Conservation (phyloP, 2,113 vertebrate species). For the Tympanuchus pallidicinctus region DNA sequence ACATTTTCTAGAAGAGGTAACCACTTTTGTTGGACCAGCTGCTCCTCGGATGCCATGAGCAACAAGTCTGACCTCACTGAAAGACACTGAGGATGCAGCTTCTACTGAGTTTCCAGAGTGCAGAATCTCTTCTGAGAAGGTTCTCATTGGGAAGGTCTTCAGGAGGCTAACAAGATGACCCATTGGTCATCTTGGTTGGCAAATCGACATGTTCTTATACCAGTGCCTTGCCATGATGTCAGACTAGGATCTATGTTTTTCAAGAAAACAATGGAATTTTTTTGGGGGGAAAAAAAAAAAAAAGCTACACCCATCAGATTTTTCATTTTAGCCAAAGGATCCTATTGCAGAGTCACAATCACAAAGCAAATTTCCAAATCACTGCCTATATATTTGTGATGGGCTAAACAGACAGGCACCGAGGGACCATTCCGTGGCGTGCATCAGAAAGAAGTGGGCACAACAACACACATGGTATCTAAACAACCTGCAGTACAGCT, state of each 20-base stretch:
- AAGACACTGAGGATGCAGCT: background rate
- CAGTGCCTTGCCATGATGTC: background rate
- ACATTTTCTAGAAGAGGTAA: background rate
- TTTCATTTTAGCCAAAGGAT: background rate
- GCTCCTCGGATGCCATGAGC: background rate
- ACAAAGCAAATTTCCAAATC: background rate
- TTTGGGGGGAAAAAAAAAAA: background rate
- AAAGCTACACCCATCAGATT: background rate
- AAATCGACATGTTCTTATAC: background rate
- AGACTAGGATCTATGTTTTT: background rate
- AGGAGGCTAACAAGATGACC: fast-evolving
- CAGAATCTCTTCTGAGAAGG: fast-evolving
- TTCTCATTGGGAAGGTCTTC: background rate
- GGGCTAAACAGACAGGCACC: background rate
- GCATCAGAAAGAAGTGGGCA: background rate
- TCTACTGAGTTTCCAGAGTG: background rate
- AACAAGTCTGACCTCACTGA: background rate
- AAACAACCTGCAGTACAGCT: background rate
- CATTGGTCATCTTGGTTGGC: too few relatives aligned
- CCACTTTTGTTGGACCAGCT: background rate
- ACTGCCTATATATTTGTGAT: background rate
- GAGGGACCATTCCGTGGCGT: background rate
- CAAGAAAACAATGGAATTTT: background rate
- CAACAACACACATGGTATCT: background rate
- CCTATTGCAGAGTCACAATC: background rate